Evolutionary conservation across 2,888 invertebrate species (phyloP), one percentile per base, ranked within the genome.

Genomic region (Lydus trimaculatus): DNA sequence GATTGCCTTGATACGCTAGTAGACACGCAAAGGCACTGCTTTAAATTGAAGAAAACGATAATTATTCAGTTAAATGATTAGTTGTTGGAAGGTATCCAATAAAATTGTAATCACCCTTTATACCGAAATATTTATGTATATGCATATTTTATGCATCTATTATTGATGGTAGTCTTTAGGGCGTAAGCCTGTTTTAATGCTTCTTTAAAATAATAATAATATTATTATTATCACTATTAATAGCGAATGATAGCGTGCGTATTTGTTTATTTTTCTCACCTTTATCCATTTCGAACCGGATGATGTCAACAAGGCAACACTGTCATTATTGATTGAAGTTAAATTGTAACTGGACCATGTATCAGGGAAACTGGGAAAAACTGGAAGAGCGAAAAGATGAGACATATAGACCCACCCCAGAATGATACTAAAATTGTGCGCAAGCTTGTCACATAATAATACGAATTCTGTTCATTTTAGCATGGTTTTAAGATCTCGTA

Each of bases 271-370:
- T 33, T 58, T 1, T 33, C 76, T 73, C 73, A 76, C 78, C 74
- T 69, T 74, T 73, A 39, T 78, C 75, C 79, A 78, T 79, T 64
- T 56, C 73, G 52, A 60, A 20, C 8, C 61, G 58, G 62, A 64
- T 36, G 62, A 65, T 64, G 69, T 67, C 65, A 66, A 62, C 59
- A 39, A 33, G 33, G 31, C 17, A 20, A 56, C 48, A 63, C 66
- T 58, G 56, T 63, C 72, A 76, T 74, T 78, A 78, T 78, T 72
- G 78, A 78, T 78, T 77, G 63, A 58, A 65, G 60, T 39, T 43
- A 7, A 23, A 58, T 63, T 33, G 17, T 52, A 66, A 80, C 78
- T 79, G 80, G 80, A 79, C 78, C 78, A 77, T 76, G 73, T 64
- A 64, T 73, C 69, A 28, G 72, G 73, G 75, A 76, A 74, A 76